Evolutionary conservation across 2,888 invertebrate species (phyloP).

Genomic region (Marronus borbonicus): DNA sequence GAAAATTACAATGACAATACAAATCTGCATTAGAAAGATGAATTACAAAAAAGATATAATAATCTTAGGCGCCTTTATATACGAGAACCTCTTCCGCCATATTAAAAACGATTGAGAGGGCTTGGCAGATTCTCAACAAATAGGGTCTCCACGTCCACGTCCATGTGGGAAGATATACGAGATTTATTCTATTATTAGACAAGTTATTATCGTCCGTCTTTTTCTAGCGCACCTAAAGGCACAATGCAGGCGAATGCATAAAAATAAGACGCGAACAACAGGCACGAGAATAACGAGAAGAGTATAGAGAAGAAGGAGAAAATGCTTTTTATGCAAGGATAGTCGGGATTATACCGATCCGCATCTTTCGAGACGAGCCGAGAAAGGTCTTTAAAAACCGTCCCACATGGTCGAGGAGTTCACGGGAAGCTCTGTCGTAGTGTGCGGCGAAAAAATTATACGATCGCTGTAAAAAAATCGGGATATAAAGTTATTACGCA

Average conservation of each 20-base stretch:
- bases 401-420: constrained; percentile 28
- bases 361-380: constrained; percentile 6
- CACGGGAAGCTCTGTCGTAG: constrained; percentile 22
- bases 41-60: constrained; percentile 11
- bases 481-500: constrained; percentile 25
- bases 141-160: constrained; percentile 53
- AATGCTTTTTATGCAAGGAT: constrained; percentile 33
- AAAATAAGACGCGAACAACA: constrained; percentile 19
- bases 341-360: constrained; percentile 37
- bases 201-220: constrained; percentile 36
- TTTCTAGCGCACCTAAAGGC: constrained; percentile 39
- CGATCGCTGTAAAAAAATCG: constrained; percentile 8
- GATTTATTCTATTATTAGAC: constrained; percentile 58
- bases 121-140: constrained; percentile 57
- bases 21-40: background rate
- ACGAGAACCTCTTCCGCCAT: constrained; percentile 15
- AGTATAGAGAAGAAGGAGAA: constrained; percentile 8
- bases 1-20: constrained; percentile 12
- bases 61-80: background rate
- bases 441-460: constrained; percentile 17
- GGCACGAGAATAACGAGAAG: background rate
- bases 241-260: constrained; percentile 37
- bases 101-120: constrained; percentile 46
- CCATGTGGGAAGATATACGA: constrained; percentile 56
- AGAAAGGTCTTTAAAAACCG: constrained; percentile 20